phyloP scores from a whole-genome alignment of 2,797 vertebrate genomes.

The Ctenopoma kingsleyae region DNA sequence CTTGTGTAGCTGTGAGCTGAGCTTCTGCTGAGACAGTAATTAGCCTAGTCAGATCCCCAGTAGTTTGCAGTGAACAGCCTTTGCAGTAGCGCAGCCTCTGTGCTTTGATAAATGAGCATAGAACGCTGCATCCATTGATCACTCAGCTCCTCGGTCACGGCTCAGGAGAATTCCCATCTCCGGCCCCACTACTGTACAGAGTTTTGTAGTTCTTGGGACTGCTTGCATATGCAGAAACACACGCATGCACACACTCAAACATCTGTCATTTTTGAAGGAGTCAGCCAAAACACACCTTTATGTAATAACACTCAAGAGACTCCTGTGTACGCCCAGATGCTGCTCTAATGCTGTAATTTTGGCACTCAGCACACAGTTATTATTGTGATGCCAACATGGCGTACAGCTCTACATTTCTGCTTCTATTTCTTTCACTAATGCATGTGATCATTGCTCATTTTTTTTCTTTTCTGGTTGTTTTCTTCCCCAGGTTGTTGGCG shows the following conservation, averaged over 20 bases:
- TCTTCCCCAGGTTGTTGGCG: conserved; percentile 69
- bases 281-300: conserved; percentile 49
- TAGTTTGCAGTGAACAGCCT: conserved; percentile 40
- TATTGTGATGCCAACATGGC: conserved; percentile 20
- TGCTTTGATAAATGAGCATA: conserved; percentile 48
- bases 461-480: background rate
- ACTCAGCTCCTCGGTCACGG: conserved; percentile 27
- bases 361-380: background rate
- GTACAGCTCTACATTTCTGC: conserved; percentile 5
- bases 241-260: background rate
- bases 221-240: conserved; percentile 5
- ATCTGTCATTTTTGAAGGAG: conserved; percentile 21
- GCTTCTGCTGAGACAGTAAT: conserved; percentile 19
- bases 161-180: conserved; percentile 43
- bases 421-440: conserved; percentile 15
- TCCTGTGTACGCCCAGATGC: conserved; percentile 25
- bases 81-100: conserved; percentile 25
- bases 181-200: conserved; percentile 34
- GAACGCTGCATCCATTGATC: conserved; percentile 65
- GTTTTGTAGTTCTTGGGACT: conserved; percentile 17
- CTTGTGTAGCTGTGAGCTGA: conserved; percentile 6
- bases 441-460: background rate
- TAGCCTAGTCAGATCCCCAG: conserved; percentile 23
- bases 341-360: conserved; percentile 26
- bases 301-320: conserved; percentile 27